Evolutionary conservation across 2,888 invertebrate genomes (phyloP).

Genomic region (Tuta absoluta): DNA sequence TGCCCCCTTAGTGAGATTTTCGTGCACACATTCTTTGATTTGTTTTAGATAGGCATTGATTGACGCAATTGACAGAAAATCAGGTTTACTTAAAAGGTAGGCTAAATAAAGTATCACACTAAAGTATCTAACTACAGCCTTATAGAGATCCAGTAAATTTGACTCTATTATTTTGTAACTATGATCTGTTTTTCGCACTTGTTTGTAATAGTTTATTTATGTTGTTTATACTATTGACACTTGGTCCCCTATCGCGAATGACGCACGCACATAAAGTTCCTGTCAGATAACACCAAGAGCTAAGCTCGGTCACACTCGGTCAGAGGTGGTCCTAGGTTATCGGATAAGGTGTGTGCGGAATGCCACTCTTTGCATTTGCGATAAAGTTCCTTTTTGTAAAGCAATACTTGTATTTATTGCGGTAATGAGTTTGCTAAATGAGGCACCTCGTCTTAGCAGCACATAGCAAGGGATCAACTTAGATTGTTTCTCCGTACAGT

Average conservation of each 20-base stretch:
- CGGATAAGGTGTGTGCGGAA: not conserved
- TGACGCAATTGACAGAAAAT: too few relatives aligned
- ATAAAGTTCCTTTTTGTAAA: not conserved
- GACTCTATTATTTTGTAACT: too few relatives aligned
- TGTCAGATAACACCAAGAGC: constrained; percentile 17
- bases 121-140: too few relatives aligned
- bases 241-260: constrained; percentile 26
- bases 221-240: constrained; percentile 9
- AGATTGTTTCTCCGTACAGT: too few relatives aligned
- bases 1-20: not conserved
- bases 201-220: constrained; percentile 5
- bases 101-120: too few relatives aligned
- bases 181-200: not conserved
- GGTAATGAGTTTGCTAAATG: too few relatives aligned
- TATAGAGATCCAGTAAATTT: too few relatives aligned
- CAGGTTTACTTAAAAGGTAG: too few relatives aligned
- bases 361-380: not conserved
- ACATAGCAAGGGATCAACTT: too few relatives aligned
- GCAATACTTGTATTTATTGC: not conserved
- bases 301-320: constrained; percentile 20
- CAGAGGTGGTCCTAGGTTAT: not conserved
- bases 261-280: constrained; percentile 24
- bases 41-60: too few relatives aligned
- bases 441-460: too few relatives aligned
- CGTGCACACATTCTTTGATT: not conserved